These are phyloP conservation scores for Scyliorhinus canicula DNA, from an alignment of 2,797 vertebrate genomes.

Conservation along the genomic window DNA sequence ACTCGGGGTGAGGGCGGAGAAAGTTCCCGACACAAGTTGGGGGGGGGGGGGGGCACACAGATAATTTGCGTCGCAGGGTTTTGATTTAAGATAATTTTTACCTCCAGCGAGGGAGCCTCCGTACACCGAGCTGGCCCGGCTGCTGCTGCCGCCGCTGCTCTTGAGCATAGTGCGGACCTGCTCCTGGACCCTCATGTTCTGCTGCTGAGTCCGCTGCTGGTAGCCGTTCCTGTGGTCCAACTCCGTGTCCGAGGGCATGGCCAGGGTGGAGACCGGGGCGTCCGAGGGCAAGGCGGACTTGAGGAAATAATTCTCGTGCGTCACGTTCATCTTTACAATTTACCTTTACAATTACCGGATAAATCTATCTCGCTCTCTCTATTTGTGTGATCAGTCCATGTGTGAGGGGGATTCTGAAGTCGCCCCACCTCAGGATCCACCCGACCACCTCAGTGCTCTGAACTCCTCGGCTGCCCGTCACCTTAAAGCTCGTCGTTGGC, in stretches of 20 bases:
- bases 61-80: background rate
- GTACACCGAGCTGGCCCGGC: background rate
- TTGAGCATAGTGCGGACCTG: conserved; percentile 2
- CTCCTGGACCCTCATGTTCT: conserved; percentile 30
- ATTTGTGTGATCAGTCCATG: background rate
- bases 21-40: background rate
- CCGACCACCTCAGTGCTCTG: background rate
- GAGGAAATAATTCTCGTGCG: background rate
- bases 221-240: background rate
- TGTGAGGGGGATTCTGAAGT: background rate
- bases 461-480: too few species aligned
- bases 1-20: background rate
- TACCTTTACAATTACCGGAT: too few species aligned
- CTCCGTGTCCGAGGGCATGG: background rate
- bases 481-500: background rate
- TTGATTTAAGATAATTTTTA: background rate
- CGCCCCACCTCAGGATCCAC: background rate
- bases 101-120: background rate
- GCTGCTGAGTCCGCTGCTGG: background rate
- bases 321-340: background rate
- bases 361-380: too few species aligned
- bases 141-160: background rate
- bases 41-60: background rate
- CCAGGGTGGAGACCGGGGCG: background rate
- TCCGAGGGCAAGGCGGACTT: background rate